Conservation (phyloP, 1,140 invertebrate genomes). For the Ooceraea biroi region DNA sequence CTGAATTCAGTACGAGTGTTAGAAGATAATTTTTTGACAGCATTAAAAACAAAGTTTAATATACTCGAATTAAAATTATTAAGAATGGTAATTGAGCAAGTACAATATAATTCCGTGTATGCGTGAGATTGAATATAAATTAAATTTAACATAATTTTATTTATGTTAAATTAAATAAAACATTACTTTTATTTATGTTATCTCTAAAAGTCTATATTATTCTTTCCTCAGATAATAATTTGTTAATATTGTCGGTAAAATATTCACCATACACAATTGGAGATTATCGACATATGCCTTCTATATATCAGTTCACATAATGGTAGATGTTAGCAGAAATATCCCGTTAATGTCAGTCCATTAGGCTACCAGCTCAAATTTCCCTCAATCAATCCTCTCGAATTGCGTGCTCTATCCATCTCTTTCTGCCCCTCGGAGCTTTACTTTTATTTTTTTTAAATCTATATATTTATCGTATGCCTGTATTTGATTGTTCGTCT, state of each 20-base stretch:
- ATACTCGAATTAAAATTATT: neutral
- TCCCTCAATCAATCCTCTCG: conserved; percentile 22
- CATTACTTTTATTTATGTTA: too few relatives aligned
- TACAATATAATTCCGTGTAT: neutral
- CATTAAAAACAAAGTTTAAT: neutral
- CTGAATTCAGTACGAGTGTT: neutral
- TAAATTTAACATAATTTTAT: neutral
- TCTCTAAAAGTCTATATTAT: too few relatives aligned
- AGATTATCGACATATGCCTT: too few relatives aligned
- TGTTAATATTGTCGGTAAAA: too few relatives aligned
- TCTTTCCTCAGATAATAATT: too few relatives aligned
- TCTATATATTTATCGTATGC: neutral
- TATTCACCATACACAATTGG: too few relatives aligned
- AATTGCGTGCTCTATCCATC: neutral
- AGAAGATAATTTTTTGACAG: neutral
- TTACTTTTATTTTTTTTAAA: conserved; percentile 52
- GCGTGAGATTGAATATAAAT: neutral
- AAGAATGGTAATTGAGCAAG: neutral
- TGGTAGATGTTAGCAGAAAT: conserved; percentile 30
- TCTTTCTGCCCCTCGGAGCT: neutral
- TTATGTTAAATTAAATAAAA: conserved; percentile 13
- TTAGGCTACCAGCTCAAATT: conserved; percentile 44
- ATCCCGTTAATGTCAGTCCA: conserved; percentile 44
- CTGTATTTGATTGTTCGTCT: conserved; percentile 11
- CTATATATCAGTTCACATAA: neutral